Percentiles rank a stretch among this genome's conserved stretches.
These are phyloP conservation scores for Bacillus rossius DNA, from an alignment of 1,140 invertebrate species.

Conservation along the genomic window DNA sequence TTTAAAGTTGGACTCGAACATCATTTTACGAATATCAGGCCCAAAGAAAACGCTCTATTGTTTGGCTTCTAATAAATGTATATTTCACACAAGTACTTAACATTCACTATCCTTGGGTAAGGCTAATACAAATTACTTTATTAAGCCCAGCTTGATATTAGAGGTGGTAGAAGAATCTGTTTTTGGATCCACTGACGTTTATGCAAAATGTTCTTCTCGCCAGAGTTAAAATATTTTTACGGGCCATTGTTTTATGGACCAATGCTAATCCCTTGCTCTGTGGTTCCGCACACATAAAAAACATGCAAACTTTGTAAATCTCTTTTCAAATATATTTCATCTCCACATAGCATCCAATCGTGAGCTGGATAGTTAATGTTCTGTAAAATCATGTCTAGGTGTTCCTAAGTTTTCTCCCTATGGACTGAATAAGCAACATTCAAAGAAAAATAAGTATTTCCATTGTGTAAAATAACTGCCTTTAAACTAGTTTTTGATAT, in stretches of 20 bases:
- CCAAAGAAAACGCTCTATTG: slow-evolving; percentile 10
- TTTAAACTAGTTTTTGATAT: background rate
- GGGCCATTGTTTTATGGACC: background rate
- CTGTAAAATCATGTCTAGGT: background rate
- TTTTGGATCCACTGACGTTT: background rate
- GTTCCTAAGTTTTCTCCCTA: background rate
- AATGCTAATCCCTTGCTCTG: no score
- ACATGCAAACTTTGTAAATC: background rate
- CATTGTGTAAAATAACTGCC: background rate
- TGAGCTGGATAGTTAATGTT: background rate
- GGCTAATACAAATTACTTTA: slow-evolving; percentile 34
- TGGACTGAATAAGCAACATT: background rate
- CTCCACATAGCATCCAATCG: background rate
- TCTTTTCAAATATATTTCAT: background rate
- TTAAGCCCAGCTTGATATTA: slow-evolving; percentile 33
- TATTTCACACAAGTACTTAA: slow-evolving; percentile 25
- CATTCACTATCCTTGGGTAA: slow-evolving; percentile 25
- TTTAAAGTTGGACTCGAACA: background rate
- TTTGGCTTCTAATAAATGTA: slow-evolving; percentile 27
- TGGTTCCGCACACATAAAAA: no score
- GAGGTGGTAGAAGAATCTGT: slow-evolving; percentile 21
- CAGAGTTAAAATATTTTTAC: no score
- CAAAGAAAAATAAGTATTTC: background rate
- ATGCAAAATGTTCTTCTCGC: background rate
- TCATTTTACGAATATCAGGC: background rate